Conservation (phyloP, 2,113 vertebrate species). For the Xenopus borealis region DNA sequence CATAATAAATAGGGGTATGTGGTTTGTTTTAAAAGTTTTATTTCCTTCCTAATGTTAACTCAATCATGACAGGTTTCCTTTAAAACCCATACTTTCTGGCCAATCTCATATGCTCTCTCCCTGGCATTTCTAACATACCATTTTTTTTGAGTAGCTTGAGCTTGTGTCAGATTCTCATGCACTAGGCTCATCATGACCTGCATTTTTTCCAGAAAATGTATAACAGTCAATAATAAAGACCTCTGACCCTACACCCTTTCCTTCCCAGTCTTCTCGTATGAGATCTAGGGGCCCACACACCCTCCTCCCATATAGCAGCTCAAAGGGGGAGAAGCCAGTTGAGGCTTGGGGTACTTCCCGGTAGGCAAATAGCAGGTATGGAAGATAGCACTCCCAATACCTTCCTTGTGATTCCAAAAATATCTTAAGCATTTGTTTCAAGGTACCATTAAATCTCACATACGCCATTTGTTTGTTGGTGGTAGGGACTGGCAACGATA, state of each 20-base stretch:
- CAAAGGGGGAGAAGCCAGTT: not conserved
- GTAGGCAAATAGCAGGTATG: not conserved
- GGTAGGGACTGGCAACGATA: too few species aligned
- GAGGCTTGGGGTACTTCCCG: not conserved
- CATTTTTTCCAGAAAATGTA: not conserved
- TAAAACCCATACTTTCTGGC: too few species aligned
- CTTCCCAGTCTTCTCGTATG: not conserved
- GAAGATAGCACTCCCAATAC: too few species aligned
- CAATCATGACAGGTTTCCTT: too few species aligned
- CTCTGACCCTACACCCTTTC: not conserved
- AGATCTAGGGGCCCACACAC: not conserved
- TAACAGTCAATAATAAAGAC: not conserved
- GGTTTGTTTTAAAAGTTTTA: too few species aligned
- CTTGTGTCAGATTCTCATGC: not conserved
- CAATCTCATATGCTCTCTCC: too few species aligned
- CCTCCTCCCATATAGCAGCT: not conserved
- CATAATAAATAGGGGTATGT: too few species aligned
- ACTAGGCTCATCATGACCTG: not conserved
- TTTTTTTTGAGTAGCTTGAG: not conserved
- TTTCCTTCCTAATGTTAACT: too few species aligned
- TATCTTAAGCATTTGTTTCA: not conserved
- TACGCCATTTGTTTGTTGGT: not conserved
- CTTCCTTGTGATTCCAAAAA: not conserved
- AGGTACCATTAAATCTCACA: not conserved
- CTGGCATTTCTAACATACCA: not conserved